phyloP scores from a whole-genome alignment of 2,888 invertebrate genomes.

The Cephus pygmeus region DNA sequence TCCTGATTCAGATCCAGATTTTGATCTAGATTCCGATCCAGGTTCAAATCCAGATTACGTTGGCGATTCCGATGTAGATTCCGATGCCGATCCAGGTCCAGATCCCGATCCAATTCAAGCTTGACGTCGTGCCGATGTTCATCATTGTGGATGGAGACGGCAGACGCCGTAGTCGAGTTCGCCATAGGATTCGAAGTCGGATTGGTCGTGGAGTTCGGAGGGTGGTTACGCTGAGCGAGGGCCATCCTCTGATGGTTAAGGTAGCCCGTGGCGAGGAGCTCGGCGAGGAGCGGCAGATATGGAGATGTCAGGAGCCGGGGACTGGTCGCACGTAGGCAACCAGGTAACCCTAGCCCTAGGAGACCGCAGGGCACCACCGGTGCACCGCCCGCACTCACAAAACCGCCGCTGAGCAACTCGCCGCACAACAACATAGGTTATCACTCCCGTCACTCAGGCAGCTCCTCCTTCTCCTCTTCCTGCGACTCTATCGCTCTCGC shows the following conservation, averaged over 20 bases:
- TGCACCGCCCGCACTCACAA: constrained; percentile 64
- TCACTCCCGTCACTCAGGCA: constrained; percentile 40
- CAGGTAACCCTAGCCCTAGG: constrained; percentile 62
- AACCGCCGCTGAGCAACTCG: constrained; percentile 64
- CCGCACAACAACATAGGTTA: constrained; percentile 64
- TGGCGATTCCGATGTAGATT: neutral
- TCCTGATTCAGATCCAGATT: neutral
- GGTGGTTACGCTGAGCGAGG: constrained; percentile 43
- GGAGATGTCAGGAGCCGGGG: constrained; percentile 55
- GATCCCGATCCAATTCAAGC: constrained; percentile 3
- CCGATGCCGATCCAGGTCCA: neutral
- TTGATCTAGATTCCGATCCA: constrained; percentile 1
- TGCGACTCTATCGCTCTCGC: constrained; percentile 28
- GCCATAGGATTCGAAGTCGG: neutral
- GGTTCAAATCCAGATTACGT: neutral
- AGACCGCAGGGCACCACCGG: constrained; percentile 62
- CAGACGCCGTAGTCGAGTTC: neutral
- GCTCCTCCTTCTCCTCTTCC: constrained; percentile 27
- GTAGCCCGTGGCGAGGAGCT: constrained; percentile 57
- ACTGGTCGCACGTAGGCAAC: constrained; percentile 60
- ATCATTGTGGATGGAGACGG: neutral
- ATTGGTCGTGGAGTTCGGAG: constrained; percentile 19
- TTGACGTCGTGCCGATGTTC: neutral
- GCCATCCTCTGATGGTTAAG: constrained; percentile 47
- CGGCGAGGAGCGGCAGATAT: constrained; percentile 59